These are phyloP conservation scores for Belgica antarctica DNA, from an alignment of 2,888 invertebrate species.

Conservation along the genomic window DNA sequence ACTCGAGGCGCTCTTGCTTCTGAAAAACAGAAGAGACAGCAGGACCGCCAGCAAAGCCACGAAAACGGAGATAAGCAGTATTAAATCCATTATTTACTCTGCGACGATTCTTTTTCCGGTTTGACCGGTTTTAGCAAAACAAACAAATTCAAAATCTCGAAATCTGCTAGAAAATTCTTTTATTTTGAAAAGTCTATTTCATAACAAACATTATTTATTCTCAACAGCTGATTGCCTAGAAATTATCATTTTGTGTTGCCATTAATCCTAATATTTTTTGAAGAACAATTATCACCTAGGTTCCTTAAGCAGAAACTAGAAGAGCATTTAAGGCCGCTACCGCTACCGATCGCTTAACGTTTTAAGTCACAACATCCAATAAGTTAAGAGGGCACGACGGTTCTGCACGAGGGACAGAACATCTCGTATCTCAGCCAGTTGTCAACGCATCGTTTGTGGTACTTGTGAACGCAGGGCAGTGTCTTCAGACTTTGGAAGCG, in stretches of 20 bases:
- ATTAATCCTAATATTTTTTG: neutral
- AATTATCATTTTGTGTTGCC: no score
- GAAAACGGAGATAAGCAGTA: slow-evolving; percentile 55
- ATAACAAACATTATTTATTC: no score
- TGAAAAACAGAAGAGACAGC: slow-evolving; percentile 53
- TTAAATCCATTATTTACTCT: slow-evolving; percentile 57
- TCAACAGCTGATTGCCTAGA: no score
- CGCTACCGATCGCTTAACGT: neutral
- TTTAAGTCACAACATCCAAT: neutral
- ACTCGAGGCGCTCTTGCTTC: slow-evolving; percentile 46
- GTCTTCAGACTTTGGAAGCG: slow-evolving; percentile 6
- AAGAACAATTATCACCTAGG: neutral
- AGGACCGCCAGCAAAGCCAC: slow-evolving; percentile 53
- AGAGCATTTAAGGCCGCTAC: neutral
- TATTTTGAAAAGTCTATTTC: no score
- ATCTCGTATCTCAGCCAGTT: slow-evolving; percentile 19
- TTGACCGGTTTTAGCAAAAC: no score
- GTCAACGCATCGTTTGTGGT: slow-evolving; percentile 21
- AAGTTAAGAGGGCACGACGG: neutral
- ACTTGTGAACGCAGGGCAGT: slow-evolving; percentile 37
- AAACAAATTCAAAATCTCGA: no score
- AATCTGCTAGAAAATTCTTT: no score
- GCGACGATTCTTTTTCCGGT: neutral
- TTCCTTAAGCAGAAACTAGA: neutral
- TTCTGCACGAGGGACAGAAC: slow-evolving; percentile 24